Evolutionary conservation across 1,140 invertebrate species (phyloP).

Genomic region (Drosophila ambigua): DNA sequence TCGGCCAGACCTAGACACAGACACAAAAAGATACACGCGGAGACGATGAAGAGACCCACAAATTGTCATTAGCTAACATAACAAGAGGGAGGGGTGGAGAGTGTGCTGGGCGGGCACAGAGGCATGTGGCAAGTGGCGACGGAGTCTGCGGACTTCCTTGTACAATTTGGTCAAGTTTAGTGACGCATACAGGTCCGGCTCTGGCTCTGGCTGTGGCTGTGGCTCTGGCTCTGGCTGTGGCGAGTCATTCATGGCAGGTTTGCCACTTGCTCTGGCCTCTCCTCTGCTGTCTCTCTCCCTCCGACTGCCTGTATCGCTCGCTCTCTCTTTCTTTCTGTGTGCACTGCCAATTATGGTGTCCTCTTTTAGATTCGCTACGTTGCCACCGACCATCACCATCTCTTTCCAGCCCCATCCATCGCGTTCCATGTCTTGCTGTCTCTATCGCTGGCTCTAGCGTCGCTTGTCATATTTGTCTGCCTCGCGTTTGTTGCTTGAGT

Average conservation of each 20-base stretch:
- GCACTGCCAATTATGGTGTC: conserved; percentile 79
- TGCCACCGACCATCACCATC: conserved; percentile 28
- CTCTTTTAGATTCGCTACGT: conserved; percentile 74
- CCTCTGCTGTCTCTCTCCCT: conserved; percentile 7
- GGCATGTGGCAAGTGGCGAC: conserved; percentile 7
- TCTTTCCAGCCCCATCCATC: too few species aligned
- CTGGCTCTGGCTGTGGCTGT: neutral
- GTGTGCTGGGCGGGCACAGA: neutral
- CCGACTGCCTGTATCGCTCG: neutral
- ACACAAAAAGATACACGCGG: conserved; percentile 12
- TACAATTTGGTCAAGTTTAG: conserved; percentile 80
- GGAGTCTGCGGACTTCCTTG: conserved; percentile 66
- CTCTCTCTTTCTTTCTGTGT: conserved; percentile 45
- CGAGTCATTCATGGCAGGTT: conserved; percentile 64
- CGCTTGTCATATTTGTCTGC: conserved; percentile 77
- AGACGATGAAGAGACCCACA: conserved; percentile 21
- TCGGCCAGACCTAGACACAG: conserved; percentile 24
- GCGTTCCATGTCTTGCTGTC: conserved; percentile 8
- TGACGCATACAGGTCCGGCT: conserved; percentile 76
- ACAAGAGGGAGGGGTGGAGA: neutral
- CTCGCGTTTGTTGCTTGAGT: conserved; percentile 74
- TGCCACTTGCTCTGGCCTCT: conserved; percentile 3
- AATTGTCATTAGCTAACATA: conserved; percentile 52
- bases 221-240: conserved; percentile 33
- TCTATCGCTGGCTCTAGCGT: conserved; percentile 58